Conservation (phyloP, 2,797 vertebrate species). For the Sebastes variabilis region DNA sequence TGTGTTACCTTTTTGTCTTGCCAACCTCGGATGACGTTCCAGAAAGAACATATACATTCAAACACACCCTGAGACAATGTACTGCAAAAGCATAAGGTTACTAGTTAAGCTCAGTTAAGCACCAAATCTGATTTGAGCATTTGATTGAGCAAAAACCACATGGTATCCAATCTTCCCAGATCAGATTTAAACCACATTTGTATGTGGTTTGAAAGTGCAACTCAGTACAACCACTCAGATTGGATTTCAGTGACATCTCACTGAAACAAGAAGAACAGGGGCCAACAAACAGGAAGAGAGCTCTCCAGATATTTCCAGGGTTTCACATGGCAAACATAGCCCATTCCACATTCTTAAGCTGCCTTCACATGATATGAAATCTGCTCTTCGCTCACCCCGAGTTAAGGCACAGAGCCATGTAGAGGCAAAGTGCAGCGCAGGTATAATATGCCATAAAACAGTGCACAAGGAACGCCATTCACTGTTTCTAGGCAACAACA, state of each 20-base stretch:
- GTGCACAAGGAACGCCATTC: no score
- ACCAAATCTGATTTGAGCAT: constrained; percentile 28
- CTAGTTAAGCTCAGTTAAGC: not conserved
- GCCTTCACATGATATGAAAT: no score
- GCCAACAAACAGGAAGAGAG: constrained; percentile 1
- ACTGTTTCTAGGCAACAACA: no score
- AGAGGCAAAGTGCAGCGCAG: no score
- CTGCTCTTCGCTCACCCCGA: no score
- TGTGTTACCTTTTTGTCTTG: constrained; percentile 20
- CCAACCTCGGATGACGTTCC: not conserved
- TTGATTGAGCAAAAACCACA: constrained; percentile 19
- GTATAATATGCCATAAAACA: no score
- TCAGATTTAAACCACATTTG: constrained; percentile 48
- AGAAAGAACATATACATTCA: not conserved
- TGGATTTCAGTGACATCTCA: constrained; percentile 15
- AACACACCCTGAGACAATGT: not conserved
- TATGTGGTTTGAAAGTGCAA: constrained; percentile 32
- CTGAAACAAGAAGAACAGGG: constrained; percentile 1
- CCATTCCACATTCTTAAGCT: not conserved
- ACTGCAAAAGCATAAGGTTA: not conserved
- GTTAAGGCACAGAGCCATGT: no score
- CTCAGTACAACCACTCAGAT: constrained; percentile 19
- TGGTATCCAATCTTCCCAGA: constrained; percentile 36
- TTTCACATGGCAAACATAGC: not conserved
- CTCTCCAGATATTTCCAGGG: not conserved